Base-by-base conservation (phyloP, 30 jellyfish, hydroid and myxozoan species). In the Hydractinia symbiolongicarpus region DNA sequence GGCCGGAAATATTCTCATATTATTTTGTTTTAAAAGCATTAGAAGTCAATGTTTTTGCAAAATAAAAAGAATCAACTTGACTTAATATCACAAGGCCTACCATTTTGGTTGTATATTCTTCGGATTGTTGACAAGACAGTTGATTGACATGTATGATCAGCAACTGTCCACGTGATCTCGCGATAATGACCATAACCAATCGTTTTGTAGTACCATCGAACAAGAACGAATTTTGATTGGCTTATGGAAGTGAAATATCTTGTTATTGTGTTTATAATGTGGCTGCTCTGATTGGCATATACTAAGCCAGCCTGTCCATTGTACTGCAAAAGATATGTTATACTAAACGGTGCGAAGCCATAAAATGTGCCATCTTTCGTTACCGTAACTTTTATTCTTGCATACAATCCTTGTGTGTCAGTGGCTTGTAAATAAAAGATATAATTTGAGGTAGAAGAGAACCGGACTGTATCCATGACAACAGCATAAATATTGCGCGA, bases 361-460 rank as follows among this genome's bases (percentile, higher is more conserved):
- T 81, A 68, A 49, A 82, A 52, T 15, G 70, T 30, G n/a, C 66
- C 50, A 51, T 82, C 81, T 44, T 61, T 78, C 5, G 82, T 13
- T 4, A 72, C 14, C 9, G 73, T 81, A 4, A 88, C 94, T 54
- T 44, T 58, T 57, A 93, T 67, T 50, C 11, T 15, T 15, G 96
- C 84, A 66, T 82, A 79, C 61, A 73, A 77, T 5, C 94, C 94
- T 19, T 61, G 80, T 13, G 86, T 20, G 68, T 93, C 96, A 8
- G 84, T 87, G 19, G 95, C 98, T 69, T 55, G 60, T 17, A 93
- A 76, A 80, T 82, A 80, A 66, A 69, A 93, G 20, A 62, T 50
- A 56, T 70, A 87, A 10, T 52, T 61, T 10, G 76, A n/a, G 5
- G 68, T 58, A 4, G 76, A 20, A 55, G 74, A 5, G 40, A 15